phyloP scores from a whole-genome alignment of 2,113 vertebrate species.

The Myotis brandtii region DNA sequence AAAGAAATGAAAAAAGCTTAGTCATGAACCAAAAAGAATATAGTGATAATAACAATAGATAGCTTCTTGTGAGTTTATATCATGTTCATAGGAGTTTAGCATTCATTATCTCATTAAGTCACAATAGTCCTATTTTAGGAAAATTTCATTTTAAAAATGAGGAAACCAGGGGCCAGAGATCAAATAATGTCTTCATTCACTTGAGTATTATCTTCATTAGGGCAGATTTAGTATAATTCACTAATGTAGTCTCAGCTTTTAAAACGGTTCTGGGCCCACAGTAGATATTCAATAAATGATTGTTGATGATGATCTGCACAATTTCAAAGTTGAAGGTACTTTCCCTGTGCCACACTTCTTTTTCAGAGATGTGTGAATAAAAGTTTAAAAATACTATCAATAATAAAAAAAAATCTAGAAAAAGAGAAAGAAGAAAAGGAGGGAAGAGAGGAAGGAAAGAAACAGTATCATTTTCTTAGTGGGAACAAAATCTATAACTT shows the following conservation, averaged over 20 bases:
- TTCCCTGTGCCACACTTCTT: neutral
- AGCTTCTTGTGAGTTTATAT: neutral
- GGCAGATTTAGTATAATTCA: neutral
- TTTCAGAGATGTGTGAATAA: neutral
- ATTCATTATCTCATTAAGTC: neutral
- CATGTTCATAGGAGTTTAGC: neutral
- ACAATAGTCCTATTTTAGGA: neutral
- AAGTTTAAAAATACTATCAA: too few species aligned
- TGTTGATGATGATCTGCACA: neutral
- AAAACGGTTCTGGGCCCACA: neutral
- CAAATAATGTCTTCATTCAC: neutral
- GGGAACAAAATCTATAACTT: neutral
- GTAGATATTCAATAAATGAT: neutral
- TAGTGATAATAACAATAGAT: neutral
- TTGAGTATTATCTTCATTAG: neutral
- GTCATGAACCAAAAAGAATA: neutral
- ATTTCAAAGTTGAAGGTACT: neutral
- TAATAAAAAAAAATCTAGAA: neutral
- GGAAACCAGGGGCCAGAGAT: neutral
- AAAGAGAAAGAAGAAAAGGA: accelerated
- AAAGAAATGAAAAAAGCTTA: neutral
- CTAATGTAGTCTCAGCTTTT: neutral
- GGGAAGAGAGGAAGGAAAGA: neutral
- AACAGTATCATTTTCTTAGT: neutral
- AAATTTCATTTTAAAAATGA: neutral